phyloP scores from a whole-genome alignment of 2,797 vertebrate genomes.

The Lophotriccus pileatus region DNA sequence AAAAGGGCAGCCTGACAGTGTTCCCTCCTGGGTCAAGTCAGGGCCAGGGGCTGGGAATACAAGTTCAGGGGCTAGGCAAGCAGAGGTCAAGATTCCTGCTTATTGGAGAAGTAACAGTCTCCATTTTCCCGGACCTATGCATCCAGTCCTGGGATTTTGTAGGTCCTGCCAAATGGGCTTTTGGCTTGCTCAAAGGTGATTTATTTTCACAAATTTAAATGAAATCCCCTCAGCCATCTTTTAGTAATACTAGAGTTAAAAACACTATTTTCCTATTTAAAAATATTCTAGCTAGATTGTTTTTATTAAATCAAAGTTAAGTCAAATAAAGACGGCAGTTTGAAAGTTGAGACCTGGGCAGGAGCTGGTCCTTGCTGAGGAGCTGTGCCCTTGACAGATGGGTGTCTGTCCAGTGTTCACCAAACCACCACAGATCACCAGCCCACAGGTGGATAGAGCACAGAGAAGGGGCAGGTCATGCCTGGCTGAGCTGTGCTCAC shows the following conservation, averaged over 20 bases:
- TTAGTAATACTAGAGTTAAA: constrained; percentile 40
- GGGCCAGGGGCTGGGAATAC: background rate
- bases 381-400: background rate
- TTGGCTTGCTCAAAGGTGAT: constrained; percentile 20
- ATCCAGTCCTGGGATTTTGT: background rate
- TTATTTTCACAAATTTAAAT: constrained; percentile 56
- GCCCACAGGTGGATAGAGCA: background rate
- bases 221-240: constrained; percentile 17
- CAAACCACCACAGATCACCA: background rate
- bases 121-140: background rate
- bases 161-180: background rate
- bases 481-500: background rate
- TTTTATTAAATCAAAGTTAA: constrained; percentile 61
- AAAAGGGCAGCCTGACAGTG: background rate
- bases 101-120: background rate
- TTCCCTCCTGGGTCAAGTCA: background rate
- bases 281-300: constrained; percentile 23
- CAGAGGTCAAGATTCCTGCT: background rate
- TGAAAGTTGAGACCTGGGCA: constrained; percentile 32
- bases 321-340: constrained; percentile 30
- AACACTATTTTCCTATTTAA: constrained; percentile 32
- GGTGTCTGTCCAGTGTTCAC: background rate
- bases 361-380: background rate
- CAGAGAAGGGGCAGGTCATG: background rate
- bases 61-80: background rate